Conservation (phyloP, 2,797 vertebrate genomes). For the Sebastes oblongus region DNA sequence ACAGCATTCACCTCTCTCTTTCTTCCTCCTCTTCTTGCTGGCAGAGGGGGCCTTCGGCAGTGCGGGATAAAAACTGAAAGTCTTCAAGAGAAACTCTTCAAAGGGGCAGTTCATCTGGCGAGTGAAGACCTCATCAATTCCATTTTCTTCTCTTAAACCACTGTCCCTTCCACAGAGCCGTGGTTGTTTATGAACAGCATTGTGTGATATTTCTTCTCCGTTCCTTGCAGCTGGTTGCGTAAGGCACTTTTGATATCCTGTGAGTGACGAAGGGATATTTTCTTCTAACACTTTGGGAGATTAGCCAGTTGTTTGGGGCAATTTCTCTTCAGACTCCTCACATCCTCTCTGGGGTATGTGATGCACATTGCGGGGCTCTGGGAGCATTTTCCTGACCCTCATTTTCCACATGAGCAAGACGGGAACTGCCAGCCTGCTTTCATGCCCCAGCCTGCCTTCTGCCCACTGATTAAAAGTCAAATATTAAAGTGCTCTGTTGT, state of each 20-base stretch:
- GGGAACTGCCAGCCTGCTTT: conserved; percentile 54
- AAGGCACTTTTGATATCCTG: conserved; percentile 63
- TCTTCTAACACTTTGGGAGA: conserved; percentile 28
- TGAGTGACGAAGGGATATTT: conserved; percentile 50
- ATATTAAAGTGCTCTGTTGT: conserved; percentile 82
- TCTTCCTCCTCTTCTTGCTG: conserved; percentile 45
- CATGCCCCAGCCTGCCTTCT: conserved; percentile 55
- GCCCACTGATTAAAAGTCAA: conserved; percentile 80
- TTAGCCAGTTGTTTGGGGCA: conserved; percentile 37
- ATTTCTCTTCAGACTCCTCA: conserved; percentile 23
- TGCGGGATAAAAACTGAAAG: conserved; percentile 48
- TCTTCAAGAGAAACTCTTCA: conserved; percentile 68
- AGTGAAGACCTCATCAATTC: conserved; percentile 54
- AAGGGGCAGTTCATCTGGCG: conserved; percentile 55
- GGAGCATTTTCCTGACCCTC: conserved; percentile 52
- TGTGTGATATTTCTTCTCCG: conserved; percentile 35
- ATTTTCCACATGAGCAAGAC: conserved; percentile 74
- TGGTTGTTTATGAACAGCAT: conserved; percentile 22
- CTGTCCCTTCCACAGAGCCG: conserved; percentile 38
- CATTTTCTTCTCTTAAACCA: conserved; percentile 44
- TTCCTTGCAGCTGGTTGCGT: conserved; percentile 64
- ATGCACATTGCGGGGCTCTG: conserved; percentile 9
- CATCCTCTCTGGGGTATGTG: conserved; percentile 19
- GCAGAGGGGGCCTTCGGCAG: conserved; percentile 50
- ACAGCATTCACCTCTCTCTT: conserved; percentile 62